Percentiles rank a stretch among this genome's conserved stretches.
These are phyloP conservation scores for Chascanopsetta lugubris DNA, from an alignment of 2,113 vertebrate genomes.

Conservation along the genomic window DNA sequence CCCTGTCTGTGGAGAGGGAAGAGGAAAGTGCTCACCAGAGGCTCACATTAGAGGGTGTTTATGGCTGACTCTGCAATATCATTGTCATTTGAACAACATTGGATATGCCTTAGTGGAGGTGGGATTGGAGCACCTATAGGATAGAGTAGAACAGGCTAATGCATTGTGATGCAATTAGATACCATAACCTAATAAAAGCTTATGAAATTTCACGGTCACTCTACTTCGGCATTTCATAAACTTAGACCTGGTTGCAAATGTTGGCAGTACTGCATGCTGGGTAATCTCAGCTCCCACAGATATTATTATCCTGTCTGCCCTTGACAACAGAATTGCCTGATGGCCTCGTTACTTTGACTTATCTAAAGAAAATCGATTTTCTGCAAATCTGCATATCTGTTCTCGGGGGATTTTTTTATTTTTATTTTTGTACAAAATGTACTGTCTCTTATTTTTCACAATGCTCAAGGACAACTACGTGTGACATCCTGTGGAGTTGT, in stretches of 20 bases:
- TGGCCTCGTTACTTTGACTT: conserved; percentile 11
- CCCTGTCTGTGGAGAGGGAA: conserved; percentile 31
- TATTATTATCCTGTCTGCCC: conserved; percentile 11
- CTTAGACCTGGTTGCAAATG: conserved; percentile 11
- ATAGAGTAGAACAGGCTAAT: conserved; percentile 19
- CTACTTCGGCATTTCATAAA: conserved; percentile 21
- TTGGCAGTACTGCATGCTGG: conserved; percentile 13
- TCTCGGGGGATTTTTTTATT: not conserved
- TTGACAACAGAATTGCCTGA: conserved; percentile 26
- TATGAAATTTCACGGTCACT: conserved; percentile 25
- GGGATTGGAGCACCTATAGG: conserved; percentile 25
- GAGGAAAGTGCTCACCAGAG: conserved; percentile 47
- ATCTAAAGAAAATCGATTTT: conserved; percentile 11
- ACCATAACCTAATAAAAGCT: conserved; percentile 27
- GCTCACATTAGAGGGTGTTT: conserved; percentile 49
- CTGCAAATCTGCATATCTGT: not conserved
- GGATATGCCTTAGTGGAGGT: conserved; percentile 58
- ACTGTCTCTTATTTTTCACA: not conserved
- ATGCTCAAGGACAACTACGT: not conserved
- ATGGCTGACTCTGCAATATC: conserved; percentile 57
- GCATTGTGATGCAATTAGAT: conserved; percentile 7
- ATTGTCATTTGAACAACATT: conserved; percentile 54
- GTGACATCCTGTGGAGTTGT: no score
- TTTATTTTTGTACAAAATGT: conserved; percentile 3
- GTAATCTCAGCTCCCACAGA: conserved; percentile 9